phyloP scores from a whole-genome alignment of 2,113 vertebrate genomes.

The Acinonyx jubatus region DNA sequence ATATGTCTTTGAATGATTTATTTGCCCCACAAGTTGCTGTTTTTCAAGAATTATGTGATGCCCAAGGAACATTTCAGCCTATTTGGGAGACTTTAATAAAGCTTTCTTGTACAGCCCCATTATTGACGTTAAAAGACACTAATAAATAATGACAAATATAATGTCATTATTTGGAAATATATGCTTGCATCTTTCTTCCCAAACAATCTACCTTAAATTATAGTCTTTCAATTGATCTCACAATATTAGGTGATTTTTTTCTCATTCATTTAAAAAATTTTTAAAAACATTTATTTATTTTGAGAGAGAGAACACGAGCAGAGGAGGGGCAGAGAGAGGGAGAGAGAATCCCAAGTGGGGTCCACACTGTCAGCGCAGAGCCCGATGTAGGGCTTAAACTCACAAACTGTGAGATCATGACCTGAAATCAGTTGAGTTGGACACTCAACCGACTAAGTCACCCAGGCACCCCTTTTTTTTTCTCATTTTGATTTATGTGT shows the following conservation, averaged over 20 bases:
- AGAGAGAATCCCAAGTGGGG: too few relatives aligned
- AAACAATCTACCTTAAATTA: constrained; percentile 23
- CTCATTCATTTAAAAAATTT: background rate
- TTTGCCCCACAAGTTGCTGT: background rate
- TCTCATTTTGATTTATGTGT: background rate
- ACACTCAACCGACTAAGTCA: too few relatives aligned
- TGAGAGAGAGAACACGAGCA: too few relatives aligned
- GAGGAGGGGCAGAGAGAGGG: too few relatives aligned
- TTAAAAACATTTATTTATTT: too few relatives aligned
- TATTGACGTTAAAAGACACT: background rate
- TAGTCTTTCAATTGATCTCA: background rate
- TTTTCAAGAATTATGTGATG: constrained; percentile 53
- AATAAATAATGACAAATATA: constrained; percentile 21
- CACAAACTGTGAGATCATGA: too few relatives aligned
- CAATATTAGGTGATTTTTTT: background rate
- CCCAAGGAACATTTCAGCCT: constrained; percentile 27
- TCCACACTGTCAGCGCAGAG: too few relatives aligned
- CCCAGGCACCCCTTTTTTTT: background rate
- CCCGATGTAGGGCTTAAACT: too few relatives aligned
- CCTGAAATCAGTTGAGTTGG: too few relatives aligned
- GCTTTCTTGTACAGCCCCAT: background rate
- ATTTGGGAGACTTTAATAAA: constrained; percentile 29
- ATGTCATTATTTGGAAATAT: constrained; percentile 44
- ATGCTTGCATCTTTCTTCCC: constrained; percentile 36
- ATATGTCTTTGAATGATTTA: constrained; percentile 33